Conservation (phyloP, 2,888 invertebrate genomes). For the Chydorus sphaericus region DNA sequence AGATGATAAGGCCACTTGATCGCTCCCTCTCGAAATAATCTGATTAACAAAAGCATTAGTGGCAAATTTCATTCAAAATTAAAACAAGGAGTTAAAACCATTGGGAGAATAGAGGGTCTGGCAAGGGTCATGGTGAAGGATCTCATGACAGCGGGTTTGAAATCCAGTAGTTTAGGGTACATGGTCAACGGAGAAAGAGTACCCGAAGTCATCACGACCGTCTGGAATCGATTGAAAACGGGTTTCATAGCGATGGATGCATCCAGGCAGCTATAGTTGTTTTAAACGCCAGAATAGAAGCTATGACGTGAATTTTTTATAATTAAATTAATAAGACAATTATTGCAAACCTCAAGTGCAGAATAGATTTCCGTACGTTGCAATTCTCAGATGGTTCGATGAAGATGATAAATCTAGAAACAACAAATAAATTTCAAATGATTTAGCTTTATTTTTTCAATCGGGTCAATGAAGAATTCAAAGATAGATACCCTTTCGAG, state of each 20-base stretch:
- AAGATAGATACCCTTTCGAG: constrained; percentile 54
- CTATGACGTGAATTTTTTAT: not conserved
- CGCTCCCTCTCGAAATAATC: constrained; percentile 95
- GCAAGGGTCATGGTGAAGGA: constrained; percentile 98
- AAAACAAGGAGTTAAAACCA: constrained; percentile 41
- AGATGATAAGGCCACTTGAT: constrained; percentile 96
- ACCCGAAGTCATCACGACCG: constrained; percentile 95
- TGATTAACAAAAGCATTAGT: constrained; percentile 27
- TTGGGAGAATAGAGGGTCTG: constrained; percentile 85
- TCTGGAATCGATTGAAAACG: constrained; percentile 89
- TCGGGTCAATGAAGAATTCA: too few species aligned
- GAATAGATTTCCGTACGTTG: constrained; percentile 71
- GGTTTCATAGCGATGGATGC: constrained; percentile 97
- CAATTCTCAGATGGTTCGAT: constrained; percentile 96
- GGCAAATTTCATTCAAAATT: not conserved
- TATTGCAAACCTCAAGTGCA: constrained; percentile 49
- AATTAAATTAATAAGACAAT: not conserved
- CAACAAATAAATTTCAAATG: not conserved
- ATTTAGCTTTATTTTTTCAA: too few species aligned
- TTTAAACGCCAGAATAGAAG: not conserved
- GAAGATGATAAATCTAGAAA: constrained; percentile 68
- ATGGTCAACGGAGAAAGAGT: constrained; percentile 96
- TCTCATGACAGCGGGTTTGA: constrained; percentile 89
- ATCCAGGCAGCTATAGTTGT: constrained; percentile 77
- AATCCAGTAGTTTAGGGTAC: constrained; percentile 98